Conservation (phyloP, 2,113 vertebrate species). For the Paradoxurus hermaphroditus region DNA sequence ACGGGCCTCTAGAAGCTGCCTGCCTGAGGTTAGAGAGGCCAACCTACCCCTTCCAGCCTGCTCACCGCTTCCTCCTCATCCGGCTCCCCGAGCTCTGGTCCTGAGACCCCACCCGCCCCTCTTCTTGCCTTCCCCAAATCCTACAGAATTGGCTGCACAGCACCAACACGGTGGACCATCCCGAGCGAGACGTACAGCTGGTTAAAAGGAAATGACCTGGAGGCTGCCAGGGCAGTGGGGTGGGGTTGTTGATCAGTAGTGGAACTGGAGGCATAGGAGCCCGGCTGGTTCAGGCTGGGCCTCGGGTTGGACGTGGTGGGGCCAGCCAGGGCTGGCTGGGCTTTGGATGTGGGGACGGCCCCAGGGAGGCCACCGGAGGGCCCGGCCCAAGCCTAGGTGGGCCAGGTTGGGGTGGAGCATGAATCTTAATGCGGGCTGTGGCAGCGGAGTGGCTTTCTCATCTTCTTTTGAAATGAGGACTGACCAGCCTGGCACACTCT, state of each 20-base stretch:
- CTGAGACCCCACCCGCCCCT: background rate
- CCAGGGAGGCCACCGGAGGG: background rate
- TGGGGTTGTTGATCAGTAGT: conserved; percentile 79
- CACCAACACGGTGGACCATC: conserved; percentile 84
- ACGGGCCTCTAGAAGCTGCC: conserved; percentile 79
- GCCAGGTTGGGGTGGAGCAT: background rate
- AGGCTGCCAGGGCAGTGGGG: conserved; percentile 77
- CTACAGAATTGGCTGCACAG: conserved; percentile 72
- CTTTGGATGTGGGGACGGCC: conserved; percentile 63
- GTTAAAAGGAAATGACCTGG: conserved; percentile 92
- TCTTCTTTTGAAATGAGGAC: background rate
- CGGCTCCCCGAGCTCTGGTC: too few species aligned
- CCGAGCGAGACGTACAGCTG: conserved; percentile 81
- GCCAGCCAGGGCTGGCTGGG: conserved; percentile 71
- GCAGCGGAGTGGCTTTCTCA: background rate
- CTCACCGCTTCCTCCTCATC: conserved; percentile 1
- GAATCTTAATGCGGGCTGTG: background rate
- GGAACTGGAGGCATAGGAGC: conserved; percentile 74
- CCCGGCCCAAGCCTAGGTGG: background rate
- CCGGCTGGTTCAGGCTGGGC: conserved; percentile 77
- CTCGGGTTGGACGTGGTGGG: background rate
- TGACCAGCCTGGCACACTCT: background rate
- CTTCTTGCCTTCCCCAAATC: background rate
- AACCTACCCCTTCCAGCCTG: conserved; percentile 78
- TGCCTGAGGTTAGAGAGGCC: conserved; percentile 85